phyloP scores from a whole-genome alignment of 2,113 vertebrate species.

The Rhipidura dahli region DNA sequence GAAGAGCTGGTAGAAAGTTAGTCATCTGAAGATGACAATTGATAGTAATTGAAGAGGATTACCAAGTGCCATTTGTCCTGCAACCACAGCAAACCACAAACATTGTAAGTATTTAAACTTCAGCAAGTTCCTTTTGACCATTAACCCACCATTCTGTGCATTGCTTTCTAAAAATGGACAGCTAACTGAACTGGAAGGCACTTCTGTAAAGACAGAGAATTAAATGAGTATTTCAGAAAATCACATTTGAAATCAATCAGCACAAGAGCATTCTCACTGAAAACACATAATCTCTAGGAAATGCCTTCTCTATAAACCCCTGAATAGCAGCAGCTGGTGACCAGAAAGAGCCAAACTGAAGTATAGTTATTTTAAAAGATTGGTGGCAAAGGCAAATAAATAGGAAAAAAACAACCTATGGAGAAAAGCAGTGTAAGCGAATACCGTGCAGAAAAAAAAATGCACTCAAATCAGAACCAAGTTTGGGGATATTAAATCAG shows the following conservation, averaged over 20 bases:
- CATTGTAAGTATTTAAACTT: not conserved
- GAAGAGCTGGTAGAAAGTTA: not conserved
- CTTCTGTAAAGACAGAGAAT: not conserved
- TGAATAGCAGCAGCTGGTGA: not conserved
- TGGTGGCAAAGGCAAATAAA: not conserved
- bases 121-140: not conserved
- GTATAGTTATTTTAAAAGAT: not conserved
- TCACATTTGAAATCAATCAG: not conserved
- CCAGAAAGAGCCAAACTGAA: not conserved
- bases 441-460: not conserved
- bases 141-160: not conserved
- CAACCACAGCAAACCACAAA: not conserved
- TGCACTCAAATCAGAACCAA: not conserved
- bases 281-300: not conserved
- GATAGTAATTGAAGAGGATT: not conserved
- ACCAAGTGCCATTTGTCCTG: not conserved
- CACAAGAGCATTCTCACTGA: not conserved
- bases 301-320: not conserved
- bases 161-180: not conserved
- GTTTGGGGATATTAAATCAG: not conserved
- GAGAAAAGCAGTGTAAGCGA: not conserved
- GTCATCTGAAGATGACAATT: not conserved
- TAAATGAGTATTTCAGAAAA: not conserved
- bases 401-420: not conserved
- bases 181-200: not conserved